Base-by-base conservation (phyloP, 2,797 vertebrate genomes). In the Fringilla coelebs region DNA sequence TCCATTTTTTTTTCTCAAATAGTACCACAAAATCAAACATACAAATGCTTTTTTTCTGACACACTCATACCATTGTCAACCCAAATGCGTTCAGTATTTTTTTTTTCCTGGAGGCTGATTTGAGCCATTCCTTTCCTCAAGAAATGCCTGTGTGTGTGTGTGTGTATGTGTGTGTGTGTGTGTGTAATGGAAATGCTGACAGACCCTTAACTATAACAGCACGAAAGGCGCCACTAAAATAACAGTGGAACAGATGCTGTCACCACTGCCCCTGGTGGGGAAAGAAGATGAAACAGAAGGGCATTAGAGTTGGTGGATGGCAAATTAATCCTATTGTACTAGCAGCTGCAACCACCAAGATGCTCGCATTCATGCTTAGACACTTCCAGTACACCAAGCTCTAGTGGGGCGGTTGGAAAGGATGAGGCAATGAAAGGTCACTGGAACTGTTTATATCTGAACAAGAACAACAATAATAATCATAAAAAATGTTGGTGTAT, bases 251-350 rank as follows among this genome's bases (percentile, higher is more conserved):
- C 97, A 98, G 97, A 97, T 97, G 97, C 97, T 97, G 96, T 96
- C 97, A 97, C 97, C 97, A 97, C 97, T 97, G 97, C 97, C 97
- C 97, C 97, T 97, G 96, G 97, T 98, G 96, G 97, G 97, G 97
- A 97, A 98, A 96, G 97, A 96, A 95, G 95, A 98, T 94, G 72
- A 97, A 98, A 98, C 98, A 98, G 98, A 98, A 98, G 97, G 98
- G 97, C 97, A 97, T 67, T 96, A 94, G 97, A 97, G 94, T 86
- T 85, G 97, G 97, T 97, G 94, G 95, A 95, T 97, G 97, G 97
- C 98, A 97, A 97, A 82, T 68, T 94, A 96, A 96, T 96, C 97
- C 98, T 95, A 96, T 97, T 97, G 97, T 98, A 96, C 94, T 96
- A 70, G 96, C 97, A 94, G 92, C 83, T 95, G 97, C 97, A 96